Evolutionary conservation across 2,888 invertebrate species (phyloP).

Genomic region (Rhagophthalmus giganteus): DNA sequence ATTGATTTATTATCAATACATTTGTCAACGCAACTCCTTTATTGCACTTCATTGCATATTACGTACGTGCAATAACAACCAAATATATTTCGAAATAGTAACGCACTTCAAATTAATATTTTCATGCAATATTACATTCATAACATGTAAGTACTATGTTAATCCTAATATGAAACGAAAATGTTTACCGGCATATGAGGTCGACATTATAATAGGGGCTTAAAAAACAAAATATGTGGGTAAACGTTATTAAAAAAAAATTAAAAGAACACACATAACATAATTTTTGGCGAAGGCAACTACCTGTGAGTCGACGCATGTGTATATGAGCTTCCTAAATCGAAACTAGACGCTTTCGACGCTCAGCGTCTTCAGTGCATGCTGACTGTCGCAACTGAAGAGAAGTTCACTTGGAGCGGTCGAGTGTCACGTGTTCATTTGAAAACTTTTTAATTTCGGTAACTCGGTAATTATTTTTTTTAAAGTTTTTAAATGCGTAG

Average conservation of each 20-base stretch:
- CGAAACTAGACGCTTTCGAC: constrained; percentile 25
- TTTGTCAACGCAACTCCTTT: too few relatives aligned
- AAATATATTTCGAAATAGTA: too few relatives aligned
- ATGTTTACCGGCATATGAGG: background rate
- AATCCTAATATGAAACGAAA: background rate
- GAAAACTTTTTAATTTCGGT: too few relatives aligned
- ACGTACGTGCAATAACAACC: too few relatives aligned
- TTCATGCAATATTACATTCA: background rate
- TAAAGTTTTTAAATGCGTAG: too few relatives aligned
- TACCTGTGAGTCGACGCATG: constrained; percentile 40
- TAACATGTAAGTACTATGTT: background rate
- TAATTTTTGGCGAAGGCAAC: constrained; percentile 27
- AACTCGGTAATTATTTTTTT: too few relatives aligned
- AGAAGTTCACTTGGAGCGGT: too few relatives aligned
- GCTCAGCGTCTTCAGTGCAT: constrained; percentile 27
- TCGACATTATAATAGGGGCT: too few relatives aligned
- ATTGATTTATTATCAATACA: too few relatives aligned
- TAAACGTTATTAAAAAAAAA: background rate
- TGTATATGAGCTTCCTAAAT: constrained; percentile 8
- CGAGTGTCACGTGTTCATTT: too few relatives aligned
- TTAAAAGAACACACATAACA: background rate
- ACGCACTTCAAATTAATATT: background rate
- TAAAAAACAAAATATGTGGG: background rate
- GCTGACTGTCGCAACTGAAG: constrained; percentile 11
- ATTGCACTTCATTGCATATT: too few relatives aligned